Base-by-base conservation (phyloP, 2,113 vertebrate genomes). In the Aegithalos caudatus region DNA sequence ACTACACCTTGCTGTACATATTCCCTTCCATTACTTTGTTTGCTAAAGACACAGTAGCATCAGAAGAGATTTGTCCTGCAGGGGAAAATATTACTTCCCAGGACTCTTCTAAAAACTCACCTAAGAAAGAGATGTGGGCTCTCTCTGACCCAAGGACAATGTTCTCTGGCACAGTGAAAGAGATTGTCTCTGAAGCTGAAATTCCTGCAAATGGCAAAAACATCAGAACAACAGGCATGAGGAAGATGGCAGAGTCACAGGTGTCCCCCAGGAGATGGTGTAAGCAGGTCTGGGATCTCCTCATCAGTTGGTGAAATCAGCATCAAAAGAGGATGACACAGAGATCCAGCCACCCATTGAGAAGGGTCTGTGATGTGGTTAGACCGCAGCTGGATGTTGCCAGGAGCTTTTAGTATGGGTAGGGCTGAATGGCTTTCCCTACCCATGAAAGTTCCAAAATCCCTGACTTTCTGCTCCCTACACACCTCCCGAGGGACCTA, bases 51-150 rank as follows among this genome's bases (percentile, higher is more conserved):
- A 24, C 10, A 11, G 27, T n/a, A 27, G 15, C 60, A 88, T 11
- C 50, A 88, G 38, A 87, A 87, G n/a, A 71, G 64, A 87, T 33
- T 31, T 16, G 10, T 57, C 29, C 42, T 69, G n/a, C 13, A 76
- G 23, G 37, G 31, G 57, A 90, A 86, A 65, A 37, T 57, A 42
- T 27, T 82, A 19, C 29, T 86, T 73, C 54, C 76, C 33, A 73
- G 70, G 42, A 38, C 1, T 7, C 24, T 20, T 7, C 5, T 44
- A 47, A 80, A 78, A 83, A 69, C 96, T 97, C 50, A 99, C 98
- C 98, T 50, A 98, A 94, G 11, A 99, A 97, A 69, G 98, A 98
- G 73, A 99, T 91, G 10, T 97, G 94, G 35, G 97, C 98, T 92
- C 97, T 97, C 61, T 94, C 98, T 16, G 98, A 99, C 28, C 98